These are phyloP conservation scores for Arenaria interpres DNA, from an alignment of 2,113 vertebrate species.

Conservation along the genomic window DNA sequence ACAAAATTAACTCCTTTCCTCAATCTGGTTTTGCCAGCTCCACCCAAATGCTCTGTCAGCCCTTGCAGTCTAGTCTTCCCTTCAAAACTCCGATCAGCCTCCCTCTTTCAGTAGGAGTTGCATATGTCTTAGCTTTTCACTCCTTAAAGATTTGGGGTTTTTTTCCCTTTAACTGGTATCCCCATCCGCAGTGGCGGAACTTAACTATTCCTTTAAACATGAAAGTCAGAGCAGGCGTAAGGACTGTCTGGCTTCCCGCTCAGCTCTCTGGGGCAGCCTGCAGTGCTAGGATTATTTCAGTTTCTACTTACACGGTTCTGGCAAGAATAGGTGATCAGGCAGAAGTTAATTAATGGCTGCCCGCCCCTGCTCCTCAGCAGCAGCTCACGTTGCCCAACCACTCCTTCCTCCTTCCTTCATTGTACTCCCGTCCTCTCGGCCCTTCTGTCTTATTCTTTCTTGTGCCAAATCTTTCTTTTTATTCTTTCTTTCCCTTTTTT, in stretches of 20 bases:
- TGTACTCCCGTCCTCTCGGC: not conserved
- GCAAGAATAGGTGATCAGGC: not conserved
- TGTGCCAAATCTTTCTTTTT: not conserved
- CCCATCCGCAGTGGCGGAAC: not conserved
- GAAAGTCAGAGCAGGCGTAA: not conserved
- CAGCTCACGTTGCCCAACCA: not conserved
- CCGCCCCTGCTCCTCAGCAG: not conserved
- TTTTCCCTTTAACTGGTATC: not conserved
- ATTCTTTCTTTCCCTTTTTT: not conserved
- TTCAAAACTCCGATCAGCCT: not conserved
- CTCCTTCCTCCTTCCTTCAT: not conserved
- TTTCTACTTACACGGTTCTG: not conserved
- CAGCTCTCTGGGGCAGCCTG: not conserved
- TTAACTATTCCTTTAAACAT: not conserved
- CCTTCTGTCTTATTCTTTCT: not conserved
- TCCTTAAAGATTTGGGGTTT: not conserved
- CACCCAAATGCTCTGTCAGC: not conserved
- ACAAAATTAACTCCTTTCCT: not conserved
- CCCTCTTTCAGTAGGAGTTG: not conserved
- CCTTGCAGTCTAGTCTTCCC: not conserved
- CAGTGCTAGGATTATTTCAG: not conserved
- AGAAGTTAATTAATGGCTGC: not conserved
- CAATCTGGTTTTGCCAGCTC: not conserved
- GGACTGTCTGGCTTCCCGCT: not conserved
- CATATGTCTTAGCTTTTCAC: not conserved